phyloP scores from a whole-genome alignment of 2,797 vertebrate genomes.

The Triplophysa bombifrons region DNA sequence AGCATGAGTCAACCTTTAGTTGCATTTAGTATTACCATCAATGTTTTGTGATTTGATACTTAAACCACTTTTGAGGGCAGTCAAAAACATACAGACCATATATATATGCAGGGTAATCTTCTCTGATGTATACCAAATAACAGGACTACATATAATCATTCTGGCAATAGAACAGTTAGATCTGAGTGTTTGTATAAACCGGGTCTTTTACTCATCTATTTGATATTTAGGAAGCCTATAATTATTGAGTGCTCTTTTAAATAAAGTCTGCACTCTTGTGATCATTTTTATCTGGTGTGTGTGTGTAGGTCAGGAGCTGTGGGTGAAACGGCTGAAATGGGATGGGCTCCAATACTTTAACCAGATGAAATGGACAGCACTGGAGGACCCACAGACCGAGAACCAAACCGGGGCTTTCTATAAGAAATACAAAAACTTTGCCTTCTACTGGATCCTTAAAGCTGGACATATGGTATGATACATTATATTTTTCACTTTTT shows the following conservation, averaged over 20 bases:
- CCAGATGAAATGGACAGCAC: slow-evolving; percentile 82
- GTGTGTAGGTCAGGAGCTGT: slow-evolving; percentile 87
- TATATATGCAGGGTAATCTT: not conserved
- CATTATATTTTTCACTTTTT: not conserved
- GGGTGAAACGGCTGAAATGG: slow-evolving; percentile 91
- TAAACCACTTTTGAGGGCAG: no score
- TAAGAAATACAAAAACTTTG: slow-evolving; percentile 88
- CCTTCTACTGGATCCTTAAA: slow-evolving; percentile 96
- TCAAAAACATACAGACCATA: no score
- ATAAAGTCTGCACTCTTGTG: not conserved
- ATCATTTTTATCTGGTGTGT: slow-evolving; percentile 1
- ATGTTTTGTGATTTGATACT: no score
- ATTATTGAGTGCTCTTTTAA: not conserved
- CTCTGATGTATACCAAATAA: not conserved
- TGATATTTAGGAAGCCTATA: not conserved
- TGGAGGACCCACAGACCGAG: slow-evolving; percentile 74
- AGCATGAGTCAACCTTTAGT: no score
- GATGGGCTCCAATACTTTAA: slow-evolving; percentile 77
- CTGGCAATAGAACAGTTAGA: not conserved
- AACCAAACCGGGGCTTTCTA: slow-evolving; percentile 85
- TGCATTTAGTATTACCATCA: no score
- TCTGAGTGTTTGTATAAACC: slow-evolving; percentile 3
- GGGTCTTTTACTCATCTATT: not conserved
- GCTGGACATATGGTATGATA: slow-evolving; percentile 93
- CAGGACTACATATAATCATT: not conserved